Evolutionary conservation across 2,797 vertebrate genomes (phyloP).

Genomic region (Erpetoichthys calabaricus): DNA sequence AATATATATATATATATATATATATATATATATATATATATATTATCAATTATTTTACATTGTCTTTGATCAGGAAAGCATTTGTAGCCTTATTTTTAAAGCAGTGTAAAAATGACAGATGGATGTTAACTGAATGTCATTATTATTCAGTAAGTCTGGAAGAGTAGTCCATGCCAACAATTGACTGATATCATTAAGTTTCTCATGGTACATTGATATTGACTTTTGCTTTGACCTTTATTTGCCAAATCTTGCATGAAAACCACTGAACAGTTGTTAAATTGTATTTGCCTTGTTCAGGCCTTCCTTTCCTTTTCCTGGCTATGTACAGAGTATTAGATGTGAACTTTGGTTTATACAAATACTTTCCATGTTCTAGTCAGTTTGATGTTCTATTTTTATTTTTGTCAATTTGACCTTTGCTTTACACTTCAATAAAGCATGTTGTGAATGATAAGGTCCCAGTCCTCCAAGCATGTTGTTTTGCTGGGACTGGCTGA

Average conservation of each 20-base stretch:
- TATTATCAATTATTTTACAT: too few species aligned
- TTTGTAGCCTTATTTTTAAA: background rate
- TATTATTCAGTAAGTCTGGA: background rate
- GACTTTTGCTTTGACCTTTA: constrained; percentile 41
- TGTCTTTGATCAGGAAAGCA: too few species aligned
- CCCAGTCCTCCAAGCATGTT: background rate
- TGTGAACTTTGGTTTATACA: constrained; percentile 12
- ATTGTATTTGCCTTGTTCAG: background rate
- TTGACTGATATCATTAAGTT: constrained; percentile 22
- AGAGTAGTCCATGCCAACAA: constrained; percentile 12
- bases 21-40: too few species aligned
- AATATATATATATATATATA: too few species aligned
- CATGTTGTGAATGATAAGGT: constrained; percentile 9
- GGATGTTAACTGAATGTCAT: background rate
- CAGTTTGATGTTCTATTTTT: background rate
- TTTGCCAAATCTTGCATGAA: constrained; percentile 34
- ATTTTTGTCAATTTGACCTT: constrained; percentile 5
- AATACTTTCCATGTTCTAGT: background rate
- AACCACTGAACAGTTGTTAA: constrained; percentile 29
- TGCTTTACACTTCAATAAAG: constrained; percentile 7
- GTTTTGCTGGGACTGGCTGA: constrained; percentile 1
- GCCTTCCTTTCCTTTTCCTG: constrained; percentile 10
- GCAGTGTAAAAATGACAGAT: background rate
- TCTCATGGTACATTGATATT: constrained; percentile 22
- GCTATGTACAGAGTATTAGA: constrained; percentile 11